Evolutionary conservation across 53 echinoderm and acorn worm species (phyloP).

Genomic region (Stichopus horrens): DNA sequence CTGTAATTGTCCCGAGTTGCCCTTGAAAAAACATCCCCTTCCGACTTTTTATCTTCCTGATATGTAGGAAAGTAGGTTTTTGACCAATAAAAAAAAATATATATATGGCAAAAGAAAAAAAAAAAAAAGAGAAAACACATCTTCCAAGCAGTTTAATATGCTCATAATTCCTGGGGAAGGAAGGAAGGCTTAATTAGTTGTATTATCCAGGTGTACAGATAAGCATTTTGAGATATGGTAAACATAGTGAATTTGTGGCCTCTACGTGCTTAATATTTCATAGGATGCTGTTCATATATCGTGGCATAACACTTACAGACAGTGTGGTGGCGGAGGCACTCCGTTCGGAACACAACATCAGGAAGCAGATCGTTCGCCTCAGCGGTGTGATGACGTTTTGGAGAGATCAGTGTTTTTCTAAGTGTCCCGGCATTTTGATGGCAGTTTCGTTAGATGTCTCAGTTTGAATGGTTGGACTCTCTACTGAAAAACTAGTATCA

Average conservation of each 20-base stretch:
- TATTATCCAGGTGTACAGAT: conserved; percentile 31
- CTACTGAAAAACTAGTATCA: too few species aligned
- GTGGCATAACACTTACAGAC: too few species aligned
- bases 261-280: not conserved
- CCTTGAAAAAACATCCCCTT: conserved; percentile 22
- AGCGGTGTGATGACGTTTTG: too few species aligned
- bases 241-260: not conserved
- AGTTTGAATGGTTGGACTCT: too few species aligned
- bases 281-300: too few species aligned
- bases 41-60: not conserved
- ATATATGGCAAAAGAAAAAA: not conserved
- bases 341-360: too few species aligned
- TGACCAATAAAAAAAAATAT: conserved; percentile 24
- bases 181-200: conserved; percentile 26
- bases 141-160: conserved; percentile 29
- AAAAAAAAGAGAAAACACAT: not conserved
- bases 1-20: conserved; percentile 23
- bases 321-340: too few species aligned
- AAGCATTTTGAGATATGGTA: conserved; percentile 12
- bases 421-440: too few species aligned
- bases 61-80: not conserved
- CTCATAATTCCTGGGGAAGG: conserved; percentile 25
- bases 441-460: too few species aligned
- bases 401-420: too few species aligned
- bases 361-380: too few species aligned